phyloP scores from a whole-genome alignment of 2,888 invertebrate species.

The Archips xylosteana region DNA sequence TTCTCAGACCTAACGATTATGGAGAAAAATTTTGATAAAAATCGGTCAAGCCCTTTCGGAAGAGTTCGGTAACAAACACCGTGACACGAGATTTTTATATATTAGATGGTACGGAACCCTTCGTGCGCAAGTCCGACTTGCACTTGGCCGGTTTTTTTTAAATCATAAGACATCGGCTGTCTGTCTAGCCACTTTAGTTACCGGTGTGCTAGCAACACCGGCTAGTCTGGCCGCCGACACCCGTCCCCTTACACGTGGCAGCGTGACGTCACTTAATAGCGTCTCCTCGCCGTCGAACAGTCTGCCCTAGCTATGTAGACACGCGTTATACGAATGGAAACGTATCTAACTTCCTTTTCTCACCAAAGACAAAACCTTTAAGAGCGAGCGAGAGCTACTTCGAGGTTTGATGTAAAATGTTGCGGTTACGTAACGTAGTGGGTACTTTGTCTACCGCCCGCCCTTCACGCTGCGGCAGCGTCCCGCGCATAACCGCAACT shows the following conservation, averaged over 20 bases:
- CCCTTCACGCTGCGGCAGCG: constrained; percentile 54
- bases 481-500: constrained; percentile 25
- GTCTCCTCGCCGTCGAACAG: constrained; percentile 72
- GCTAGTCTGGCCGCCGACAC: constrained; percentile 8
- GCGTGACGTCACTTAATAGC: constrained; percentile 74
- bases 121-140: too few species aligned
- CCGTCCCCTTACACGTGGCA: constrained; percentile 62
- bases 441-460: constrained; percentile 47
- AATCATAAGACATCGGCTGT: too few species aligned
- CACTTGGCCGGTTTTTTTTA: too few species aligned
- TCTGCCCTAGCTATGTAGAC: constrained; percentile 57
- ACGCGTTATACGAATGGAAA: constrained; percentile 21
- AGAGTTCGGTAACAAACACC: too few species aligned
- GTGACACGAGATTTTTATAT: too few species aligned
- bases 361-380: neutral
- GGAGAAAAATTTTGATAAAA: too few species aligned
- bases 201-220: neutral
- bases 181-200: neutral
- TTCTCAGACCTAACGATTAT: too few species aligned
- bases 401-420: neutral
- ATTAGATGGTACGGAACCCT: too few species aligned
- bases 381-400: neutral
- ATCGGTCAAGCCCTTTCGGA: too few species aligned
- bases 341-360: constrained; percentile 6
- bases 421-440: constrained; percentile 13